Evolutionary conservation across 2,113 vertebrate genomes (phyloP), one percentile per base, ranked within the genome.

Genomic region (Poecile atricapillus): DNA sequence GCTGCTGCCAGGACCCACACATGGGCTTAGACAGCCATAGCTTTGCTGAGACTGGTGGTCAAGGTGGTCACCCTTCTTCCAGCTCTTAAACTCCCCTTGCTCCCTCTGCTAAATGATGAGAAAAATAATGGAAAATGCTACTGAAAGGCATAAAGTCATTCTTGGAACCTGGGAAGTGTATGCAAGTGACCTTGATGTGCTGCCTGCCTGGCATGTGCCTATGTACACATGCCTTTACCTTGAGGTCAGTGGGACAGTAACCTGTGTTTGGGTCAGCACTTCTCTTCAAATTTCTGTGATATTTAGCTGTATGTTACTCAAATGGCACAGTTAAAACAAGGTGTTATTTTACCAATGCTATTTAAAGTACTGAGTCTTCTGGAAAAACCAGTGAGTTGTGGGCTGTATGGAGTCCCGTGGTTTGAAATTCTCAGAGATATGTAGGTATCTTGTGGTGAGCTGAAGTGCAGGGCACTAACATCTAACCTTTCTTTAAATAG

Each of bases 161-260:
- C 14, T 30, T 89, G 28, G 49, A 33, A 37, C 11, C 24, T 46
- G 49, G 43, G 37, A 50, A n/a, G 10, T 22, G 1, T 2, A 13
- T 53, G 7, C 24, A 37, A 10, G 16, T 33, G 28, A 28, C 41
- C 19, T 56, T 43, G 25, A 20, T 53, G 28, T 35, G 56, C 68
- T 70, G 5, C 30, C 39, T 77, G 27, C 33, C 22, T 65, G 49
- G 44, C 9, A 28, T 0, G 4, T 37, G 16, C 60, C n/a, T 58
- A 11, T 1, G 1, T 27, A 41, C 0, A 0, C 6, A 3, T 15
- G 22, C 47, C 73, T 78, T 68, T 50, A 17, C 33, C 30, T 27
- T 3, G 13, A 71, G 33, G 30, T 71, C 78, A 64, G 56, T 11
- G 23, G 1, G 4, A 60, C 52, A 71, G 33, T 60, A 21, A 50